phyloP scores from a whole-genome alignment of 2,888 invertebrate genomes.

The Luffia ferchaultella region DNA sequence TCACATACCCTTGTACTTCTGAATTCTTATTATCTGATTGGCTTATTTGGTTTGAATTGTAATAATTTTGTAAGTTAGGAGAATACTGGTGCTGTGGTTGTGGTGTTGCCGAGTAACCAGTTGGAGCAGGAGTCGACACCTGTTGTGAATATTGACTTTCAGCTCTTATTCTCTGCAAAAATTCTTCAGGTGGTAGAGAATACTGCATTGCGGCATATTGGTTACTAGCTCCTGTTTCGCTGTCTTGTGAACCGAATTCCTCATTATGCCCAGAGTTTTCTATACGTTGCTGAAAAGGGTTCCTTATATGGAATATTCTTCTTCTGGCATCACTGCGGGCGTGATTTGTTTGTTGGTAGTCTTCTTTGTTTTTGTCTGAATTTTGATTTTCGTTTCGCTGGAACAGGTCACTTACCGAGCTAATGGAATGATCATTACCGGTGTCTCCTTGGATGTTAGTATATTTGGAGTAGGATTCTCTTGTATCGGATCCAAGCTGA shows the following conservation, averaged over 20 bases:
- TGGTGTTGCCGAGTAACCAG: constrained; percentile 49
- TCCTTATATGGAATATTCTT: constrained; percentile 52
- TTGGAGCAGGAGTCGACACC: constrained; percentile 40
- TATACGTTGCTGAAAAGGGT: constrained; percentile 47
- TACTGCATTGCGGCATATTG: constrained; percentile 57
- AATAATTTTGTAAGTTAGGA: constrained; percentile 32
- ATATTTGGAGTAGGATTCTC: constrained; percentile 37
- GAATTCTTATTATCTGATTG: too few relatives aligned
- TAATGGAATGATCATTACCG: constrained; percentile 31
- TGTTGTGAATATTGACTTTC: constrained; percentile 38
- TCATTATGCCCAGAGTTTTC: constrained; percentile 21
- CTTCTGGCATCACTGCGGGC: constrained; percentile 22
- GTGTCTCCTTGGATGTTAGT: constrained; percentile 39
- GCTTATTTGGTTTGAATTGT: constrained; percentile 35
- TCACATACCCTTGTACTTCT: constrained; percentile 36
- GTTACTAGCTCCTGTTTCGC: constrained; percentile 50
- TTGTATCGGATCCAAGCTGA: constrained; percentile 21
- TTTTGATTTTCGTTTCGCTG: constrained; percentile 38
- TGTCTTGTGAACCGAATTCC: constrained; percentile 30
- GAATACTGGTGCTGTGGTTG: constrained; percentile 51
- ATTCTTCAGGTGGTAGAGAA: constrained; percentile 56
- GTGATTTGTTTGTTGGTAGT: constrained; percentile 24
- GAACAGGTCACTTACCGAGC: constrained; percentile 38
- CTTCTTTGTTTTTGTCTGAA: constrained; percentile 34
- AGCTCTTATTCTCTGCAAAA: constrained; percentile 48